Base-by-base conservation (phyloP, 2,113 vertebrate genomes). In the Psittacara wagleri region DNA sequence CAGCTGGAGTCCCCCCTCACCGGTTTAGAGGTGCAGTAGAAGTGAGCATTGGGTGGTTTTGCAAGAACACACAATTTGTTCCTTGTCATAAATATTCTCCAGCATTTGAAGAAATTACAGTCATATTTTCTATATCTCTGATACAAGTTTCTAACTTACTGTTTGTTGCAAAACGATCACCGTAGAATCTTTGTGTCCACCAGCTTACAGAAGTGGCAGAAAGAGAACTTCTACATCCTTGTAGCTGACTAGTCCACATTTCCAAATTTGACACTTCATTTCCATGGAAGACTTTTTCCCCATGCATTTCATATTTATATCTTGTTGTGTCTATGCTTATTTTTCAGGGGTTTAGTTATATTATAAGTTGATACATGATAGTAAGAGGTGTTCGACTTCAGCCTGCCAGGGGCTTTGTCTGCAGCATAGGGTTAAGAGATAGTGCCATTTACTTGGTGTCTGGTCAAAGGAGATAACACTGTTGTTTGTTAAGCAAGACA, bases 401-500 rank as follows among this genome's bases (percentile, higher is more conserved):
- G 39, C 70, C 88, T 93, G 83, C 70, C 19, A 12, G 57, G 73
- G 72, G 72, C 86, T 95, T 86, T 94, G 93, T 92, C 15, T 86
- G 88, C 76, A 90, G 52, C 62, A 69, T 31, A 39, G 77, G 80
- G 79, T 27, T 44, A 63, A 31, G 93, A 62, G 76, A 35, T 87
- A 92, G 79, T 57, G 86, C 64, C 89, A 70, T 87, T 64, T 81
- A 33, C 80, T 75, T 57, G 37, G 89, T 52, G 80, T 31, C 86
- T 96, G 95, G 80, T 83, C 37, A 49, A 22, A n/a, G 69, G 59
- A 96, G 95, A 96, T 96, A 96, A 83, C 41, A 7, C 35, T 44
- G 78, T 46, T 92, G 75, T 66, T 92, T 80, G 64, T 57, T 57
- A 35, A 94, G 63, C 39, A 81, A 76, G 89, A 46, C 83, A 17